Percentiles rank a stretch among this genome's conserved stretches.
Conservation (phyloP, 2,888 invertebrate genomes). For the Chrysolina oricalcia region DNA sequence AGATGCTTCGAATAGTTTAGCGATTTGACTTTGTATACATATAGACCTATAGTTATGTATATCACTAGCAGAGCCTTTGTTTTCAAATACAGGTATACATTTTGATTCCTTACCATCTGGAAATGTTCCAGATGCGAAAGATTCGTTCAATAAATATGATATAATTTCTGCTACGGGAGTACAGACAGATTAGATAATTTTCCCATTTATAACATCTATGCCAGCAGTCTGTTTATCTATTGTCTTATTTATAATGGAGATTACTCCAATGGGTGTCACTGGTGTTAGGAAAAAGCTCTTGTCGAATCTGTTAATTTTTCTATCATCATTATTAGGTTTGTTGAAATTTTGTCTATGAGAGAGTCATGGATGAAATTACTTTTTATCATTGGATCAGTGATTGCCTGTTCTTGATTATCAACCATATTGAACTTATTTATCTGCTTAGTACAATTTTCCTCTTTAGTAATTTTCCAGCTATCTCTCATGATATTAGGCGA, state of each 20-base stretch:
- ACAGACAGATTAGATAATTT: constrained; percentile 28
- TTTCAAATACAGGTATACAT: constrained; percentile 25
- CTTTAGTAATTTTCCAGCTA: constrained; percentile 15
- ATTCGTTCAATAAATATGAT: constrained; percentile 20
- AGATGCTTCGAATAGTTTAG: constrained; percentile 24
- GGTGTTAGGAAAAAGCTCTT: constrained; percentile 24
- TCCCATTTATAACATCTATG: constrained; percentile 19
- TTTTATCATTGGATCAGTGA: constrained; percentile 28
- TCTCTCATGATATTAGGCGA: constrained; percentile 26
- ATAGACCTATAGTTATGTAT: constrained; percentile 25
- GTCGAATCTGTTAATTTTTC: constrained; percentile 18
- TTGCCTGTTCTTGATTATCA: constrained; percentile 17
- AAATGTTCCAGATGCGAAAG: constrained; percentile 19
- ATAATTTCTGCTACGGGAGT: constrained; percentile 23
- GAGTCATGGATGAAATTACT: constrained; percentile 12
- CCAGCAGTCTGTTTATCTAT: constrained; percentile 11
- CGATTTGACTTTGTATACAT: no score
- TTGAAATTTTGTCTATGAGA: constrained; percentile 19
- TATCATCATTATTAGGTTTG: constrained; percentile 25
- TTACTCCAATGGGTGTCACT: constrained; percentile 25
- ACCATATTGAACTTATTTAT: no score
- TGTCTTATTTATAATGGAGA: constrained; percentile 26
- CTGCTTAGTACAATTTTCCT: constrained; percentile 14
- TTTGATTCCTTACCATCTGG: no score
- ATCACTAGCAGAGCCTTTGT: constrained; percentile 17